Percentiles rank a stretch among this genome's conserved stretches.
Conservation (phyloP, 2,888 invertebrate species). For the Strigamia maritima region DNA sequence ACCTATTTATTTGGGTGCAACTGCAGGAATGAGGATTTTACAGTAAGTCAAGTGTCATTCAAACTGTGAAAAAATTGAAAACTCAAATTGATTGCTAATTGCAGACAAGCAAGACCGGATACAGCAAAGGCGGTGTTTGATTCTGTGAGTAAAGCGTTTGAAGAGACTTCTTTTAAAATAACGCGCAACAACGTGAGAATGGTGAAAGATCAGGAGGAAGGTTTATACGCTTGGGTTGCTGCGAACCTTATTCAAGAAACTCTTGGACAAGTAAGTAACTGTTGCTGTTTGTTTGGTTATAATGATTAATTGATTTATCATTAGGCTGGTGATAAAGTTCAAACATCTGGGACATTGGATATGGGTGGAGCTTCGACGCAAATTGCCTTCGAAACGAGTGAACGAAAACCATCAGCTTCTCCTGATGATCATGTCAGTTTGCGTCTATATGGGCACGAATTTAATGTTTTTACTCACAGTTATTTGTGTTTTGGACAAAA, state of each 20-base stretch:
- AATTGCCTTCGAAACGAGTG: constrained; percentile 52
- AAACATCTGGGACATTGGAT: constrained; percentile 55
- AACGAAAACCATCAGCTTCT: constrained; percentile 41
- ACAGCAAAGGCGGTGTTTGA: constrained; percentile 43
- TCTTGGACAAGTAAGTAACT: constrained; percentile 37
- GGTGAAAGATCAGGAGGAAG: constrained; percentile 54
- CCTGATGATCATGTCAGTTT: constrained; percentile 41
- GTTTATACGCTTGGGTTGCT: constrained; percentile 56
- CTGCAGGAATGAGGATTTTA: constrained; percentile 57
- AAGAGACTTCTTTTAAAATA: constrained; percentile 45
- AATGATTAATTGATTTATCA: neutral
- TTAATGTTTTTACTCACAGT: constrained; percentile 54
- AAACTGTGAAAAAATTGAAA: neutral
- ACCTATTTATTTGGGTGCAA: constrained; percentile 56
- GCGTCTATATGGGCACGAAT: constrained; percentile 52
- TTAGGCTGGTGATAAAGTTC: neutral
- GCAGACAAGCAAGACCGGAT: neutral
- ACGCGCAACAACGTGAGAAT: constrained; percentile 49
- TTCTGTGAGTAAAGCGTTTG: constrained; percentile 48
- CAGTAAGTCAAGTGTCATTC: constrained; percentile 47
- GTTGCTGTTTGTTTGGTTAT: neutral
- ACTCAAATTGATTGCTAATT: neutral
- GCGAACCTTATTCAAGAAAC: constrained; percentile 51
- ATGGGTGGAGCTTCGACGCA: constrained; percentile 59
- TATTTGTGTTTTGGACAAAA: constrained; percentile 56